A percentile compares a stretch with the other conserved stretches of the same genome.
phyloP scores from a whole-genome alignment of 2,113 vertebrate genomes.

The Malurus alboscapulatus region DNA sequence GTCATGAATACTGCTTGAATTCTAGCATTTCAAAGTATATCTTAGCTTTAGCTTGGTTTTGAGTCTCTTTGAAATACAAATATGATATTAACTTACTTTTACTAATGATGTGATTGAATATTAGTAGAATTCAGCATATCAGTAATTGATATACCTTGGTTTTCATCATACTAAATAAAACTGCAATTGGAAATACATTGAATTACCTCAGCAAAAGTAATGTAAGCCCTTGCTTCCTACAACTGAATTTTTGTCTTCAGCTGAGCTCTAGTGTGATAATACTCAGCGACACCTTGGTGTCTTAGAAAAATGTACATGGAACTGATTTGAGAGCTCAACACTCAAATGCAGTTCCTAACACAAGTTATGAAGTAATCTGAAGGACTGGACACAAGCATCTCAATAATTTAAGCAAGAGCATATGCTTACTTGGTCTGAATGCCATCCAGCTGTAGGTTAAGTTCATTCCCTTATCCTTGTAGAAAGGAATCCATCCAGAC shows the following conservation, averaged over 20 bases:
- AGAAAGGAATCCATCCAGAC: background rate
- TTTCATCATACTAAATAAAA: slow-evolving; percentile 10
- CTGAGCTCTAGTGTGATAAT: background rate
- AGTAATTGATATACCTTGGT: background rate
- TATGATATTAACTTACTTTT: background rate
- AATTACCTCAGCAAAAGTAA: background rate
- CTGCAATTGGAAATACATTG: background rate
- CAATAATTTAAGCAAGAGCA: background rate
- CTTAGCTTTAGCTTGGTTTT: background rate
- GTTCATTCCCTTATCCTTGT: background rate
- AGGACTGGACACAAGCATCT: background rate
- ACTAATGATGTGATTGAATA: background rate
- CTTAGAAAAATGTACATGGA: background rate
- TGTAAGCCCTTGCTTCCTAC: background rate
- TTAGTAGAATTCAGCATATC: background rate
- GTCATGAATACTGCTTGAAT: background rate
- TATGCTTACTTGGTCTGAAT: background rate
- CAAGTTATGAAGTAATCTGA: background rate
- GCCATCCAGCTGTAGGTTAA: background rate
- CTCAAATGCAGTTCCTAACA: background rate
- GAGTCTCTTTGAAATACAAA: background rate
- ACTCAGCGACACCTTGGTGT: background rate
- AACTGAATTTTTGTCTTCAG: background rate
- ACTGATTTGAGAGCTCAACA: background rate
- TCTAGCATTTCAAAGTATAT: background rate